These are phyloP conservation scores for Platysteira castanea DNA, from an alignment of 2,113 vertebrate species.

Conservation along the genomic window DNA sequence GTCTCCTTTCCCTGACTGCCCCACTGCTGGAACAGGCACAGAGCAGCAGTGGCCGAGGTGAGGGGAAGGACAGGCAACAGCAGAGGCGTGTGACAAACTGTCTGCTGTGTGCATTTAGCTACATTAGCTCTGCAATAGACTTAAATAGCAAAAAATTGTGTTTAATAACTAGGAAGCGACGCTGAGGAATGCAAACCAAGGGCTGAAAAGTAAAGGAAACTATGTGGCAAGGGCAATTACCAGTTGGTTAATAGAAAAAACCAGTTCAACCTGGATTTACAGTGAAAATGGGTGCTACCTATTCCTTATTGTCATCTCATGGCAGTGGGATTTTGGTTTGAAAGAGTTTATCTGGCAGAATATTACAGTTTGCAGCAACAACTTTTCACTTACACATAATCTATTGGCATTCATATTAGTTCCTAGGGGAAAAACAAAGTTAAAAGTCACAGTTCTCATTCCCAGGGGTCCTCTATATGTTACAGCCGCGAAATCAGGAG, in stretches of 20 bases:
- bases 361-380: background rate
- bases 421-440: background rate
- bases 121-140: background rate
- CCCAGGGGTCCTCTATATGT: background rate
- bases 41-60: background rate
- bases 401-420: background rate
- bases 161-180: slow-evolving; percentile 28
- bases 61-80: background rate
- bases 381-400: background rate
- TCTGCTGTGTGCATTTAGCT: background rate
- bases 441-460: background rate
- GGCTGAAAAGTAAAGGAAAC: slow-evolving; percentile 38
- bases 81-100: background rate
- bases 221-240: background rate
- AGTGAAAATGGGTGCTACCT: background rate
- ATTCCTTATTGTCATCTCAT: background rate
- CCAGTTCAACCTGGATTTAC: background rate
- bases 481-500: background rate
- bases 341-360: background rate
- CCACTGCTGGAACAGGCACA: background rate
- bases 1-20: background rate
- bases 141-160: slow-evolving; percentile 14
- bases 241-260: background rate
- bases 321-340: background rate
- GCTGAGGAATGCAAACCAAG: background rate